phyloP scores from a whole-genome alignment of 2,888 invertebrate genomes.

The Sabatieria punctata region DNA sequence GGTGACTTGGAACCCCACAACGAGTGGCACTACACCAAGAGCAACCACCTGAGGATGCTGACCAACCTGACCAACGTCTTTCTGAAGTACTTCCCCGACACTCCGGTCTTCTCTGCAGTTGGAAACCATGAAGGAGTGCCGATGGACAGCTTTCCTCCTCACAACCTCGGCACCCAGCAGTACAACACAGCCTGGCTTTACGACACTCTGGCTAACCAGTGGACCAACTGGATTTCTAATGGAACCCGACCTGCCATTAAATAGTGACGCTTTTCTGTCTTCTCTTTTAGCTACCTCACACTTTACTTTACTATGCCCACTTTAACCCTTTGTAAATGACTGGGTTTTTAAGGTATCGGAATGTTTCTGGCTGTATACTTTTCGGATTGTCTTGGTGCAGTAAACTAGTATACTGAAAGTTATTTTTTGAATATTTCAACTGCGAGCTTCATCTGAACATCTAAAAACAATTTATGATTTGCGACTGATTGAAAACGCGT shows the following conservation, averaged over 20 bases:
- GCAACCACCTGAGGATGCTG: constrained; percentile 18
- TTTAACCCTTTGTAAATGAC: too few species aligned
- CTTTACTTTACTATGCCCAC: too few species aligned
- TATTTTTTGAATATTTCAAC: too few species aligned
- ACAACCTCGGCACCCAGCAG: constrained; percentile 25
- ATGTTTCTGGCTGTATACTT: too few species aligned
- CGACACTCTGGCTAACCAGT: constrained; percentile 50
- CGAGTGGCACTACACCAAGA: constrained; percentile 50
- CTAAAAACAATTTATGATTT: too few species aligned
- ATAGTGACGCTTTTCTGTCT: too few species aligned
- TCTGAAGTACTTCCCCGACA: constrained; percentile 47
- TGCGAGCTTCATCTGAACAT: too few species aligned
- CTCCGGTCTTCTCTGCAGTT: constrained; percentile 76
- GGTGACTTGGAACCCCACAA: constrained; percentile 91
- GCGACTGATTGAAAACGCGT: too few species aligned
- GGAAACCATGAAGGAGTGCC: constrained; percentile 93
- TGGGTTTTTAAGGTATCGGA: too few species aligned
- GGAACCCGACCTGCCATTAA: constrained; percentile 15
- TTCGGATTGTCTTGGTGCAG: too few species aligned
- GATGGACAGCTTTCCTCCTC: constrained; percentile 56
- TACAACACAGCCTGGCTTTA: constrained; percentile 51
- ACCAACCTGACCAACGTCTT: constrained; percentile 20
- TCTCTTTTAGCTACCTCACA: too few species aligned
- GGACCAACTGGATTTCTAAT: constrained; percentile 56
- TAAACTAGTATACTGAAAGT: too few species aligned